These are phyloP conservation scores for Baronia brevicornis DNA, from an alignment of 2,888 invertebrate species.

Conservation along the genomic window DNA sequence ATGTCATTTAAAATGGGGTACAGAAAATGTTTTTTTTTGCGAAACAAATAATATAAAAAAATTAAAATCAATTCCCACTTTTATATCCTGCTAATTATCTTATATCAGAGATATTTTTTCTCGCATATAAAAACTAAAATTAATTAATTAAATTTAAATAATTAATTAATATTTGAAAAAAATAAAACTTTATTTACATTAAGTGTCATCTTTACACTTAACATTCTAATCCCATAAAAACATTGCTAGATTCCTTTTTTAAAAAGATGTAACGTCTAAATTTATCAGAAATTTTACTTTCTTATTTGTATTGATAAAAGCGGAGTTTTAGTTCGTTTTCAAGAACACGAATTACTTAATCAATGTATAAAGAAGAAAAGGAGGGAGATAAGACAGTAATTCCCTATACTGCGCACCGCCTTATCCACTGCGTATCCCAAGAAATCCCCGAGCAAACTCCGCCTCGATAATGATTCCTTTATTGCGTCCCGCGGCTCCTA, in stretches of 20 bases:
- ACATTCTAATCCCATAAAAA: no score
- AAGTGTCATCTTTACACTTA: no score
- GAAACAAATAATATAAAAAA: no score
- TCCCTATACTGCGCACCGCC: slow-evolving; percentile 15
- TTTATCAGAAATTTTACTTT: slow-evolving; percentile 1
- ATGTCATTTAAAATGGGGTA: no score
- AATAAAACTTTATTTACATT: no score
- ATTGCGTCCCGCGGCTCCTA: slow-evolving; percentile 15
- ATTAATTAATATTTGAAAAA: no score
- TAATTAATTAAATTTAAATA: no score
- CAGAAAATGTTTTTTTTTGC: no score
- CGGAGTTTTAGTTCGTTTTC: slow-evolving; percentile 8
- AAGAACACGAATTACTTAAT: slow-evolving; percentile 12
- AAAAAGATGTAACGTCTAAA: neutral
- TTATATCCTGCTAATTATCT: no score
- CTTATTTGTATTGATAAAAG: slow-evolving; percentile 6
- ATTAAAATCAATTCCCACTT: no score
- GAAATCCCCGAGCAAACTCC: slow-evolving; percentile 17
- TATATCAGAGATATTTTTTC: no score
- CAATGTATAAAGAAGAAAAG: slow-evolving; percentile 12
- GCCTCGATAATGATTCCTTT: slow-evolving; percentile 17
- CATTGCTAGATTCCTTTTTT: neutral
- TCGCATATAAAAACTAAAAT: no score
- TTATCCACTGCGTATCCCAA: slow-evolving; percentile 17
- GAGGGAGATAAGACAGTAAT: slow-evolving; percentile 15